Evolutionary conservation across 2,797 vertebrate species (phyloP), one percentile per base, ranked within the genome.

Genomic region (Ataeniobius toweri): DNA sequence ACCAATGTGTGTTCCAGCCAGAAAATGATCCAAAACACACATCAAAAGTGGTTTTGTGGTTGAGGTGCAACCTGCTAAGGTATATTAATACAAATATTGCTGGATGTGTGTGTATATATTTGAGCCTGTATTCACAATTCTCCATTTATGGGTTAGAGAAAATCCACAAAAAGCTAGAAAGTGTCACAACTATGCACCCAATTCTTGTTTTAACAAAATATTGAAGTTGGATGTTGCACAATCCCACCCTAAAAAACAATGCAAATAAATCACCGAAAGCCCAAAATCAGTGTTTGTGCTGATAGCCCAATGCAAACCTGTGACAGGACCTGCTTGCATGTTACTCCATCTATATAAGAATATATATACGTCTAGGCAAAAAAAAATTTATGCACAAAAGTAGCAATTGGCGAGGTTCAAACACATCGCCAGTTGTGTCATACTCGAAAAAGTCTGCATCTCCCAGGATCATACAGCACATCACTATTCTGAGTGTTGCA

Each of bases 401-500:
- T 12, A 20, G 12, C 41, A 9, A 39, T 56, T 1, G 46, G 72
- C 20, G 55, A 77, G 75, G 71, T 72, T 83, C 72, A 83, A 79
- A 86, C 13, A 10, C 70, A 63, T 39, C 50, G 61, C 7, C 22
- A 77, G 13, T 65, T 28, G 36, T 71, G 69, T 74, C 48, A 67
- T 46, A 81, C 72, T 76, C 9, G 48, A 73, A 79, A 78, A 76
- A 63, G 24, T n/a, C 65, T 24, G 48, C 67, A 74, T 83, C 70
- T 63, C 75, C 44, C 22, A 51, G 1, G 22, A 74, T 81, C 31
- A 50, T 41, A 65, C 71, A 83, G 80, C 63, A 63, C 28, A 58
- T 50, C 51, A 70, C 68, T 67, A n/a, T 41, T 76, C 73, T 75
- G 79, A 81, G 51, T 80, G 55, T 18, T 1, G 9, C 26, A 2